Evolutionary conservation across 2,113 vertebrate species (phyloP), one percentile per base, ranked within the genome.

Genomic region (Myodes glareolus): DNA sequence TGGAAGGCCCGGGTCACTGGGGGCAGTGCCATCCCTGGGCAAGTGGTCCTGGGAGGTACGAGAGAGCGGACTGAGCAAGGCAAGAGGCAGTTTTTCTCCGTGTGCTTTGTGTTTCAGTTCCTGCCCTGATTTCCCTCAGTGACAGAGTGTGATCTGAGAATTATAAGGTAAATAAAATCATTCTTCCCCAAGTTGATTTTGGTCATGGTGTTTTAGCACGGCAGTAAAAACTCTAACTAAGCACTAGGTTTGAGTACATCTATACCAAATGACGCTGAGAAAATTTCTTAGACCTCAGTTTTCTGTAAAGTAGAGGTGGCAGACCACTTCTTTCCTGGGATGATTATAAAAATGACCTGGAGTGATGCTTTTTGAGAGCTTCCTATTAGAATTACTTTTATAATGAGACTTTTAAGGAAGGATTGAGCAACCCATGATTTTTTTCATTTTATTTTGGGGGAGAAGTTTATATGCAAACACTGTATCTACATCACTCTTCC

Each of bases 331-430:
- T 39, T 93, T 96, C 52, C 61, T 81, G 52, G 3, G 23, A 78
- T 86, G 50, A n/a, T 65, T 86, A 52, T 90, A 63, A 78, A 77
- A 55, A 87, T 58, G 29, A 67, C 50, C 67, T 90, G 39, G 55
- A 8, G 58, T 80, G 36, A 80, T 12, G 9, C 33, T 90, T 89
- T 16, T 8, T 92, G 75, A 90, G 50, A 36, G 55, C 23, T 65
- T 70, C 21, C 12, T 76, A 65, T 67, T 78, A 55, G 61, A 81
- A 70, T 90, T 85, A 29, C 47, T 94, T 67, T 88, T 81, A 76
- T 55, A 45, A 36, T 80, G 23, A 91, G 65, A 85, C 47, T 23
- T 90, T 95, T 63, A 47, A 73, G 89, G 93, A 92, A 95, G 55
- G 47, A 36, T 75, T 80, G 27, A 31, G 36, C 19, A 88, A 96